Evolutionary conservation across 2,113 vertebrate species (phyloP).

Genomic region (Ranitomeya variabilis): DNA sequence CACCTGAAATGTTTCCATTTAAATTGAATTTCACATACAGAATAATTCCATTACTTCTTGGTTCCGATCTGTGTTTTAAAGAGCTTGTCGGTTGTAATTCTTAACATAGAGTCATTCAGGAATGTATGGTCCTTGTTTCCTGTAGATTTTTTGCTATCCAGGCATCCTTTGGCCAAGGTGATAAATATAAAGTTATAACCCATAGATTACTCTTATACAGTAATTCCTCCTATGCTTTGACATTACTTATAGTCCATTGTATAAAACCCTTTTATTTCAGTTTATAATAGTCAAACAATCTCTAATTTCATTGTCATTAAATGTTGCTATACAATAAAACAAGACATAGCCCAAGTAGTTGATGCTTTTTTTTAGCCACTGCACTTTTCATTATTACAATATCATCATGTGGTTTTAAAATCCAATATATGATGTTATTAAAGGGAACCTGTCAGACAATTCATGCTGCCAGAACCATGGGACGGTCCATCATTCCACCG

Average conservation of each 20-base stretch:
- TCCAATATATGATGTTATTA: no score
- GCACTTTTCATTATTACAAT: no score
- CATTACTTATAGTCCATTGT: neutral
- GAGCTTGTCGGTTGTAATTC: neutral
- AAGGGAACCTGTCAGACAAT: no score
- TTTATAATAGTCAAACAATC: no score
- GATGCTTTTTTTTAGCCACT: no score
- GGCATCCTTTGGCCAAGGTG: neutral
- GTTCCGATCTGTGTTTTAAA: neutral
- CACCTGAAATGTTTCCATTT: neutral
- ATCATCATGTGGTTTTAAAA: no score
- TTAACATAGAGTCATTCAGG: neutral
- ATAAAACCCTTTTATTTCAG: neutral
- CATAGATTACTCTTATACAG: neutral
- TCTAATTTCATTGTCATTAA: no score
- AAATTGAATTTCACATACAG: neutral
- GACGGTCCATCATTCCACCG: no score
- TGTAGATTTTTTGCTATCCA: neutral
- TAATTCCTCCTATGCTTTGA: neutral
- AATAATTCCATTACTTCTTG: neutral
- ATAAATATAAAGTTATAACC: neutral
- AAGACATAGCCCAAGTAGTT: no score
- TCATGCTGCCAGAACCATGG: no score
- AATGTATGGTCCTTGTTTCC: neutral
- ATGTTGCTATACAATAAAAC: no score